Conservation (phyloP, 2,797 vertebrate genomes). For the Alauda arvensis region DNA sequence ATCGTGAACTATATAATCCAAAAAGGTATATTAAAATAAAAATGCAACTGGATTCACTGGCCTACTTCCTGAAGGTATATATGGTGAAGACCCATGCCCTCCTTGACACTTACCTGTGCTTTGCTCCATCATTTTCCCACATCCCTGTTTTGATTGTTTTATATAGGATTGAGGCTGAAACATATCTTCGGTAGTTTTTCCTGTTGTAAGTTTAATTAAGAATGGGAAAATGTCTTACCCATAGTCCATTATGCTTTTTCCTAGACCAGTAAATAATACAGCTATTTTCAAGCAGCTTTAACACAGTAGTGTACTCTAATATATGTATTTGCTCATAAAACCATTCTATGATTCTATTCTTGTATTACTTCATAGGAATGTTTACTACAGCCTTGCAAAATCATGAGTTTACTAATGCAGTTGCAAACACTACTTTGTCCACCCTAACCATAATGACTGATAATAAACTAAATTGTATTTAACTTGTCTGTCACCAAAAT, state of each 20-base stretch:
- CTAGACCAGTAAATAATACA: conserved; percentile 78
- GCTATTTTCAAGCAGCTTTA: conserved; percentile 72
- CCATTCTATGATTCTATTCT: conserved; percentile 11
- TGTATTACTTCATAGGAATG: conserved; percentile 61
- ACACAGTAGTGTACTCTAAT: conserved; percentile 63
- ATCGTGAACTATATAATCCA: conserved; percentile 28
- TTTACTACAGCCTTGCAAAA: conserved; percentile 68
- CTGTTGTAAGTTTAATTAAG: conserved; percentile 86
- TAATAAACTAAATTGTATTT: conserved; percentile 16
- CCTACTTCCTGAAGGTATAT: conserved; percentile 69
- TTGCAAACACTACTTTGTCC: background rate
- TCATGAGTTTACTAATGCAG: conserved; percentile 28
- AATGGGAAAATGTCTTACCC: conserved; percentile 84
- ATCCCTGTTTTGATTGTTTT: conserved; percentile 87
- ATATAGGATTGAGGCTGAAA: conserved; percentile 85
- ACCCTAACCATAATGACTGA: conserved; percentile 37
- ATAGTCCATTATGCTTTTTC: conserved; percentile 73
- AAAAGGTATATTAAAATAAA: conserved; percentile 28
- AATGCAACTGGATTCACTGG: conserved; percentile 55
- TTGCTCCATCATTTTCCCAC: conserved; percentile 81
- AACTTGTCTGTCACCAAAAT: conserved; percentile 2
- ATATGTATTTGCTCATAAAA: conserved; percentile 47
- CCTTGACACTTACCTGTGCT: conserved; percentile 76
- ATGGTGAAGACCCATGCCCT: conserved; percentile 71
- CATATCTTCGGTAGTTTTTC: conserved; percentile 86